Evolutionary conservation across 2,888 invertebrate genomes (phyloP).

Genomic region (Sisyra terminalis): DNA sequence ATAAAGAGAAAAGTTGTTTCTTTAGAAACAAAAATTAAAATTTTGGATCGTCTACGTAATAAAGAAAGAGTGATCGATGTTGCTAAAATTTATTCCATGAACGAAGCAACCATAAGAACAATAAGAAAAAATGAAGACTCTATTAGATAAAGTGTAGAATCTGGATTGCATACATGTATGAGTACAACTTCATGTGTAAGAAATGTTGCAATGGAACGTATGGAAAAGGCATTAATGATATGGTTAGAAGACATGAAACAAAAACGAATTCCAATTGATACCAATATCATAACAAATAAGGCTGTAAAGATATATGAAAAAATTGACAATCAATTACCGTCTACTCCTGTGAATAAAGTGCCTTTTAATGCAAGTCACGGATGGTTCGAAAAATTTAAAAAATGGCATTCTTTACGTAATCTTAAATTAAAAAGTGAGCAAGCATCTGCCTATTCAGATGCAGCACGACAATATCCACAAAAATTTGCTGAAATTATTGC

Average conservation of each 20-base stretch:
- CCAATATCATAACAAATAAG: background rate
- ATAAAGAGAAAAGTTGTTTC: conserved; percentile 8
- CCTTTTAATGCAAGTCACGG: background rate
- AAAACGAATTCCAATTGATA: background rate
- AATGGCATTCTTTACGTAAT: background rate
- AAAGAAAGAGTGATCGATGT: conserved; percentile 10
- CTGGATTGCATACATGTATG: background rate
- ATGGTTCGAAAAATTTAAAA: background rate
- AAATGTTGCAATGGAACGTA: conserved; percentile 2
- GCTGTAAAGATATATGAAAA: background rate
- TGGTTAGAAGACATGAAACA: background rate
- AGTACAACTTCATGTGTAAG: conserved; percentile 1
- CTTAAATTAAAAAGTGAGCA: background rate
- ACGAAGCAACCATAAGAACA: conserved; percentile 11
- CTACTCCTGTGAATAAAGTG: background rate
- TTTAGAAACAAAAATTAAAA: conserved; percentile 9
- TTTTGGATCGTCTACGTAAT: conserved; percentile 6
- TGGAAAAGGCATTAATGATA: background rate
- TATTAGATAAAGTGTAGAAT: conserved; percentile 3
- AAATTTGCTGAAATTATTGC: background rate
- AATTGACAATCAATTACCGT: background rate
- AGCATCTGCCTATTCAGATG: background rate
- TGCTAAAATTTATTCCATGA: conserved; percentile 11
- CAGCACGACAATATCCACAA: background rate
- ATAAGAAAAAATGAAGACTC: conserved; percentile 11